A percentile compares a stretch with the other conserved stretches of the same genome.
Evolutionary conservation across 2,113 vertebrate species (phyloP).

Genomic region (Anser cygnoides): DNA sequence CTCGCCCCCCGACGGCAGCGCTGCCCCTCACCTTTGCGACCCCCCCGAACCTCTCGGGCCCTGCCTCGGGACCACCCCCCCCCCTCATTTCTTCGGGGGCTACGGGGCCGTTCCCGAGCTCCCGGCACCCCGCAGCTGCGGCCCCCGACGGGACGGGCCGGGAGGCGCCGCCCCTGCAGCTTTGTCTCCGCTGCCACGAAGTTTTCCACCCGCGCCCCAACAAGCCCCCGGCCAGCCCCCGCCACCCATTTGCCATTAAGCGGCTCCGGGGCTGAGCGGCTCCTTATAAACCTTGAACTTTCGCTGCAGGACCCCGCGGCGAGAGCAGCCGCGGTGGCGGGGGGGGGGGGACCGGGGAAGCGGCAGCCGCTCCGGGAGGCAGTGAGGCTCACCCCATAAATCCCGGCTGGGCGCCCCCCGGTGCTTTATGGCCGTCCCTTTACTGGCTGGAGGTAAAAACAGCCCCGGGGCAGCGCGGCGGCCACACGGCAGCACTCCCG

Average conservation of each 20-base stretch:
- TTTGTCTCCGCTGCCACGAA: neutral
- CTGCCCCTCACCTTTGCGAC: too few relatives aligned
- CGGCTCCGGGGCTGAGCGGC: constrained; percentile 16
- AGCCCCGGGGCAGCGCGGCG: neutral
- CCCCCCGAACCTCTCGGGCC: too few relatives aligned
- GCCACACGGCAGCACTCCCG: neutral
- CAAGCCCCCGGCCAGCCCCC: neutral
- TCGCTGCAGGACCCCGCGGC: neutral
- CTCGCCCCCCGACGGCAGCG: too few relatives aligned
- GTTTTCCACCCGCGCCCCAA: neutral
- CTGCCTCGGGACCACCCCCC: too few relatives aligned
- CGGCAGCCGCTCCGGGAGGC: neutral
- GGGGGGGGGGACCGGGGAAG: neutral
- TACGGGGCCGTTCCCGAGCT: too few relatives aligned
- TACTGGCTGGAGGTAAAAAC: constrained; percentile 18
- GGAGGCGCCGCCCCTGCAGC: constrained; percentile 31
- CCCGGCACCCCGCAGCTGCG: too few relatives aligned
- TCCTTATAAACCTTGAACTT: constrained; percentile 72
- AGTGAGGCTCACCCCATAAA: constrained; percentile 69
- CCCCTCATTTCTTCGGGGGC: too few relatives aligned
- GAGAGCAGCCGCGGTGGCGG: neutral
- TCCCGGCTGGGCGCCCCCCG: constrained; percentile 17
- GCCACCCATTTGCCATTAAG: constrained; percentile 38
- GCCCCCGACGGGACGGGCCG: neutral
- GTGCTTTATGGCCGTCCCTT: constrained; percentile 16